Conservation (phyloP, 2,113 vertebrate genomes). For the Hypomesus transpacificus region DNA sequence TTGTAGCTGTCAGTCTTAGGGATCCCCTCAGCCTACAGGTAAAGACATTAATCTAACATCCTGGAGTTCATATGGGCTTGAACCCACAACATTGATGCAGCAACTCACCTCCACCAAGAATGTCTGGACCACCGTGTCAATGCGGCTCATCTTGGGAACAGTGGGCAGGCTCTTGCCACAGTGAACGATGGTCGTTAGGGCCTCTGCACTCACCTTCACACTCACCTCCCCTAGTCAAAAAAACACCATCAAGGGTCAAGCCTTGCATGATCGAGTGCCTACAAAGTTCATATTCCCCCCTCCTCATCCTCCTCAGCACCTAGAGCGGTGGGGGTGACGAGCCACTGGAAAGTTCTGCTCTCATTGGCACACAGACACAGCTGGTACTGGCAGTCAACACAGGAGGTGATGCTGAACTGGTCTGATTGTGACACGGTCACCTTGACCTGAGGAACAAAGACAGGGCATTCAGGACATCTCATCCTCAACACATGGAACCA, state of each 20-base stretch:
- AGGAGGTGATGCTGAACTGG: neutral
- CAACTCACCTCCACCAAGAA: constrained; percentile 77
- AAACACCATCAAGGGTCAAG: too few species aligned
- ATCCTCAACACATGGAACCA: too few species aligned
- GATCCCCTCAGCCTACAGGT: constrained; percentile 67
- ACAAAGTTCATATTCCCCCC: too few species aligned
- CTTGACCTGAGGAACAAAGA: neutral
- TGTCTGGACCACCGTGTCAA: constrained; percentile 70
- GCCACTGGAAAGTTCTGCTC: constrained; percentile 1
- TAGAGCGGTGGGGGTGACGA: neutral
- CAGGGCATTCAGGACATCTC: too few species aligned
- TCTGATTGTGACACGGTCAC: neutral
- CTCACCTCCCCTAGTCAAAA: constrained; percentile 63
- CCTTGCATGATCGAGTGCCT: too few species aligned
- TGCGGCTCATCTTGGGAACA: constrained; percentile 62
- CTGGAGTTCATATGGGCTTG: too few species aligned
- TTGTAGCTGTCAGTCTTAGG: constrained; percentile 63
- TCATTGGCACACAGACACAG: constrained; percentile 5
- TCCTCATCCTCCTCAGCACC: neutral
- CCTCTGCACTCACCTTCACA: constrained; percentile 45
- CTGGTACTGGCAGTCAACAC: neutral
- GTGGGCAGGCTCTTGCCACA: constrained; percentile 62
- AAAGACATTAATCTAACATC: neutral
- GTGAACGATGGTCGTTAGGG: constrained; percentile 31
- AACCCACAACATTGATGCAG: too few species aligned